Percentiles rank a stretch among this genome's conserved stretches.
Conservation (phyloP, 2,888 invertebrate species). For the Scaptomyza tumidula region DNA sequence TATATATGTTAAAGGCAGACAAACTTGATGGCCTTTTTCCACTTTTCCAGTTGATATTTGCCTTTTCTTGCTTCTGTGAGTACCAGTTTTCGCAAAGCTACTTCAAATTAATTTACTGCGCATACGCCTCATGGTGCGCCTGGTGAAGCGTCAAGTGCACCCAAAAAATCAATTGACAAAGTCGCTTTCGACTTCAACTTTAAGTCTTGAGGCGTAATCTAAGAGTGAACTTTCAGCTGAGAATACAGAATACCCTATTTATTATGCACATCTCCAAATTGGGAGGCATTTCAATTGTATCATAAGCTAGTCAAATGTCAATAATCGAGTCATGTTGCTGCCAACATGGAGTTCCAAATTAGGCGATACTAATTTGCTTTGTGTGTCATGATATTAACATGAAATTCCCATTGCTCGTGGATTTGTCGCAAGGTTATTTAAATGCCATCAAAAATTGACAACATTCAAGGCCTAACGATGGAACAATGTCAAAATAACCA, state of each 20-base stretch:
- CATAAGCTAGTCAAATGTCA: conserved; percentile 49
- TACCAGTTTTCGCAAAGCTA: conserved; percentile 22
- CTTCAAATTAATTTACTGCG: conserved; percentile 55
- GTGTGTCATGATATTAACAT: conserved; percentile 20
- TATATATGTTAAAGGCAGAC: conserved; percentile 33
- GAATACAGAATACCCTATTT: conserved; percentile 1
- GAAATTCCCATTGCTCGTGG: conserved; percentile 30
- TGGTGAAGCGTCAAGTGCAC: conserved; percentile 39
- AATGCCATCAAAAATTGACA: conserved; percentile 37
- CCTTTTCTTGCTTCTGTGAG: conserved; percentile 17
- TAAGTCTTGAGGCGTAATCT: not conserved
- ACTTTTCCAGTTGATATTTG: conserved; percentile 2
- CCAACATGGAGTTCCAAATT: conserved; percentile 70
- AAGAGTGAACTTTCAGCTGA: no score
- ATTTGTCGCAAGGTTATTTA: conserved; percentile 16
- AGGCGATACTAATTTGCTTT: conserved; percentile 75
- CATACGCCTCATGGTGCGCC: conserved; percentile 46
- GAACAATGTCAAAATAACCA: conserved; percentile 21
- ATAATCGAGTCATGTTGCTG: conserved; percentile 64
- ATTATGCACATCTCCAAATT: conserved; percentile 30
- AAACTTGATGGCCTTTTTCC: conserved; percentile 5
- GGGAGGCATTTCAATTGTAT: conserved; percentile 55
- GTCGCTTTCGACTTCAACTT: conserved; percentile 4
- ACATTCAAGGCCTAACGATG: conserved; percentile 60
- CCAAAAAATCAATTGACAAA: conserved; percentile 41